Conservation (phyloP, 2,888 invertebrate species). For the Athrips mouffetella region DNA sequence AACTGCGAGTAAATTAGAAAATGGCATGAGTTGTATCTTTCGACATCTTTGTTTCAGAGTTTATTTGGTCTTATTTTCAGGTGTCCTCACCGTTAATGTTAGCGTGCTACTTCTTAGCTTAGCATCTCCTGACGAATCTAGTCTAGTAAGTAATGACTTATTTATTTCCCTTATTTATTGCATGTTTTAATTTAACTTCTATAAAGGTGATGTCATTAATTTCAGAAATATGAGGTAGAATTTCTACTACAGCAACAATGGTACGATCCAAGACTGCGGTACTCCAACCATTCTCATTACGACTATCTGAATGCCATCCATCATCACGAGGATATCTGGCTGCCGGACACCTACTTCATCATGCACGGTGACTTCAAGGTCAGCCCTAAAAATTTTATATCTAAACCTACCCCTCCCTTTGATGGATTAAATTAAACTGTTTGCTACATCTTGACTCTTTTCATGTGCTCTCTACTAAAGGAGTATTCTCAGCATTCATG, state of each 20-base stretch:
- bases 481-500: constrained; percentile 64
- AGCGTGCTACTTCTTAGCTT: constrained; percentile 95
- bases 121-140: constrained; percentile 97
- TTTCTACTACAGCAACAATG: constrained; percentile 96
- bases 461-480: constrained; percentile 60
- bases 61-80: constrained; percentile 73
- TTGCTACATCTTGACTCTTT: constrained; percentile 50
- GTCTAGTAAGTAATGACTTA: constrained; percentile 93
- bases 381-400: too few relatives aligned
- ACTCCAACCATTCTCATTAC: constrained; percentile 92
- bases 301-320: constrained; percentile 95
- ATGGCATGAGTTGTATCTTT: constrained; percentile 1
- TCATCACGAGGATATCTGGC: constrained; percentile 94
- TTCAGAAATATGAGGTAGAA: constrained; percentile 97
- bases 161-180: constrained; percentile 17
- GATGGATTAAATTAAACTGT: constrained; percentile 26
- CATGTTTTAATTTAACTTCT: too few relatives aligned
- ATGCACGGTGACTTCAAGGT: constrained; percentile 97
- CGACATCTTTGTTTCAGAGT: not conserved
- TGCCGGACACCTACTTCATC: constrained; percentile 96
- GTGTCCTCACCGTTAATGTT: constrained; percentile 94
- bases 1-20: not conserved
- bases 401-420: not conserved
- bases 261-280: constrained; percentile 93
- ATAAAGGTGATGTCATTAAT: constrained; percentile 35